Conservation (phyloP, 2,113 vertebrate genomes). For the Caranx ignobilis region DNA sequence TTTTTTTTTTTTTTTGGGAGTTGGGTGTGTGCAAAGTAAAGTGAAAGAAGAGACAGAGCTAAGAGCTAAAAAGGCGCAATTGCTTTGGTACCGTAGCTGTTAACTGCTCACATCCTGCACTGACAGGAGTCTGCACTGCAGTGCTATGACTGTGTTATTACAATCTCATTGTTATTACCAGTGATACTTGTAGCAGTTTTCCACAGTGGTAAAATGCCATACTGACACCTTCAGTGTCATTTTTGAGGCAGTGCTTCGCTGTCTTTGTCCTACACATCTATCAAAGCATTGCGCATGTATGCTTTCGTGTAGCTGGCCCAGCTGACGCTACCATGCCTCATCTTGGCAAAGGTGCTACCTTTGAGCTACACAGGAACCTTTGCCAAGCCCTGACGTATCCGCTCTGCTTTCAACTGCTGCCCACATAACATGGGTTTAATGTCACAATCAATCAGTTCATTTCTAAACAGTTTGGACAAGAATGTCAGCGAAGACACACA, state of each 20-base stretch:
- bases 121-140: background rate
- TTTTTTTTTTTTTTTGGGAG: background rate
- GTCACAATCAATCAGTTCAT: conserved; percentile 35
- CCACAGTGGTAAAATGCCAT: background rate
- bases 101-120: background rate
- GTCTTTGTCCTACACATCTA: background rate
- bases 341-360: background rate
- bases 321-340: background rate
- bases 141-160: background rate
- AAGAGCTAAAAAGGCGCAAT: background rate
- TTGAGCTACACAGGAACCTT: background rate
- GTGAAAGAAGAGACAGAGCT: background rate
- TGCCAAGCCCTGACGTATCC: conserved; percentile 5
- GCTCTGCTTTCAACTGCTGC: conserved; percentile 20
- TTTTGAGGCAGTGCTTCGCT: background rate
- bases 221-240: background rate
- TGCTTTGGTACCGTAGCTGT: background rate
- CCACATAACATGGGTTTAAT: conserved; percentile 35
- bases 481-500: conserved; percentile 2
- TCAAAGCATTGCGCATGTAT: background rate
- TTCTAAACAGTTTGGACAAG: conserved; percentile 16
- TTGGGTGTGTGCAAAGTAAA: background rate
- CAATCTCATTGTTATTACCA: background rate
- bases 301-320: background rate
- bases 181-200: background rate